Evolutionary conservation across 2,888 invertebrate genomes (phyloP), one percentile per base, ranked within the genome.

Genomic region (Drosophila cracens): DNA sequence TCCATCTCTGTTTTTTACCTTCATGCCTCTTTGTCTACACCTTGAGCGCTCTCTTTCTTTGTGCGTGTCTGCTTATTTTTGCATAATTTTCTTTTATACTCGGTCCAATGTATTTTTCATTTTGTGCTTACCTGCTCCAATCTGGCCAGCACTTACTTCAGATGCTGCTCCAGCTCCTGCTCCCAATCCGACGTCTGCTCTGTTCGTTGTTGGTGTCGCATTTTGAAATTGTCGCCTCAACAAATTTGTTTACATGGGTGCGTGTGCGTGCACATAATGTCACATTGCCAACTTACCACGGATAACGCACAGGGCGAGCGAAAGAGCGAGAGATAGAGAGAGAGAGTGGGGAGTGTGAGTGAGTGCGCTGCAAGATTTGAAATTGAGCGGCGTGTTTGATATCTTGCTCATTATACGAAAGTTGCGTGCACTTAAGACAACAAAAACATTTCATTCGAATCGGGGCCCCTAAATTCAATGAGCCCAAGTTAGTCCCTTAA

Each of bases 21-120:
- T 54, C 43, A 67, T 52, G 64, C 66, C 70, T 68, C 61, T 81
- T 70, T 73, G 62, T 51, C 64, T 67, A 70, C 86, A 74, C 74
- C 71, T 66, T 70, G 38, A 18, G 27, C 8, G 57, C 65, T 36
- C 49, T 10, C 5, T 29, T 13, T 56, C 13, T 56, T 13, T 2
- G 27, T 53, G 27, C 34, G 8, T 27, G 38, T 38, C 21, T 78
- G 80, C 79, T 86, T 82, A 79, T 82, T 89, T 87, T 87, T 79
- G 86, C 90, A 86, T 86, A 86, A 89, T 87, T 82, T 89, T 76
- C 79, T 82, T 79, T 82, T 69, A 81, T 81, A 71, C 84, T 70
- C 61, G 73, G 74, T 74, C 78, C 89, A 89, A 81, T 81, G 81
- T 79, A 81, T 79, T 85, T 86, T 86, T 89, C 90, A 89, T 89